phyloP scores from a whole-genome alignment of 2,888 invertebrate species.

The Hymenopus coronatus region DNA sequence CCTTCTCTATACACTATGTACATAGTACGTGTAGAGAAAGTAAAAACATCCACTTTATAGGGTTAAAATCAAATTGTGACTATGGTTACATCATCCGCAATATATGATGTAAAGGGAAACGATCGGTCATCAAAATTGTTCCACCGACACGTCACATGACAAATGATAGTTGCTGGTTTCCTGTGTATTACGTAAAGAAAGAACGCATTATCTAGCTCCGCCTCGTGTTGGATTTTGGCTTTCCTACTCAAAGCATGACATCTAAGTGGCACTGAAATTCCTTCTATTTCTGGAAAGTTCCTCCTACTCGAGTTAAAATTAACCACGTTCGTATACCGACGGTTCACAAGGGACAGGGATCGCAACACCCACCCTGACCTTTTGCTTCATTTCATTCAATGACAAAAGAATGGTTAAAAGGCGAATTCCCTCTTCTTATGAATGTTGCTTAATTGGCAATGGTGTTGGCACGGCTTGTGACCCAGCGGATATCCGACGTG shows the following conservation, averaged over 20 bases:
- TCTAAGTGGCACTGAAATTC: neutral
- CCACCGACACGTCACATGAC: no score
- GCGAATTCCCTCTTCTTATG: no score
- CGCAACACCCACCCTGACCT: neutral
- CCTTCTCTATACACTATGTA: no score
- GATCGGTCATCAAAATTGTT: no score
- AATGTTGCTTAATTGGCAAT: neutral
- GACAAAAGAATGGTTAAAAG: neutral
- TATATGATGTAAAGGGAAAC: no score
- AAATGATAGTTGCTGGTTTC: no score
- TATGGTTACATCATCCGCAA: no score
- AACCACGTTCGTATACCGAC: neutral
- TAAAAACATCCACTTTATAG: no score
- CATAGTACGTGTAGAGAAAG: no score
- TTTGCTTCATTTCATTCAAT: neutral
- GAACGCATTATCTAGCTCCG: neutral
- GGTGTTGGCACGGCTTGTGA: no score
- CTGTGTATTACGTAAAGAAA: neutral
- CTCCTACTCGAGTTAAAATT: neutral
- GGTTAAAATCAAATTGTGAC: no score
- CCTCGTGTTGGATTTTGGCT: neutral
- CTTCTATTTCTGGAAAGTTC: neutral
- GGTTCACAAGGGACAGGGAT: neutral
- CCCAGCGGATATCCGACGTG: no score
- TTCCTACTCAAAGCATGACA: neutral